These are phyloP conservation scores for Unio delphinus DNA, from an alignment of 2,888 invertebrate genomes.

Conservation along the genomic window DNA sequence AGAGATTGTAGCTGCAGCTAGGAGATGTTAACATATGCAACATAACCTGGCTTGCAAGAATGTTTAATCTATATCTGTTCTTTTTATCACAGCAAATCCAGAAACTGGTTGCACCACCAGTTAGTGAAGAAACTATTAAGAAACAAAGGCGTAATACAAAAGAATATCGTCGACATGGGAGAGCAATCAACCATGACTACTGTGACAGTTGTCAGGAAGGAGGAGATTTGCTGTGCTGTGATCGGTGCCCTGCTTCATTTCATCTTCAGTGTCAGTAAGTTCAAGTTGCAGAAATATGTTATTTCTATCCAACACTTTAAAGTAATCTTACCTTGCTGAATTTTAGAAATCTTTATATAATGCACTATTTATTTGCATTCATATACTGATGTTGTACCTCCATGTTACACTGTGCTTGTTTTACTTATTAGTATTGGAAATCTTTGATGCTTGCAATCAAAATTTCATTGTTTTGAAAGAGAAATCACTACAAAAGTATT, in stretches of 20 bases:
- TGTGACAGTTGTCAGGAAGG: conserved; percentile 96
- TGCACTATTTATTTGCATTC: too few species aligned
- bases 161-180: conserved; percentile 73
- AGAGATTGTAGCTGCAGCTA: too few species aligned
- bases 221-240: conserved; percentile 95
- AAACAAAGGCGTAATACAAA: conserved; percentile 67
- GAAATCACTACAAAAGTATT: too few species aligned
- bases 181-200: conserved; percentile 83
- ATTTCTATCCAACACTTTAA: background rate
- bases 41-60: too few species aligned
- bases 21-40: too few species aligned
- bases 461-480: too few species aligned
- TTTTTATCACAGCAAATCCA: conserved; percentile 83
- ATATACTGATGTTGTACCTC: too few species aligned
- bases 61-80: background rate
- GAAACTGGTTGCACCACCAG: conserved; percentile 89
- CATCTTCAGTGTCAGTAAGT: conserved; percentile 95
- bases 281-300: background rate
- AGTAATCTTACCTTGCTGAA: background rate
- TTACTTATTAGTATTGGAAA: too few species aligned
- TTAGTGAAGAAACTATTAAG: conserved; percentile 80
- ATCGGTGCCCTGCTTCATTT: conserved; percentile 95
- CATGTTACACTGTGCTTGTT: too few species aligned
- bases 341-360: background rate
- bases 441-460: too few species aligned